Percentiles rank a stretch among this genome's conserved stretches.
Evolutionary conservation across 2,797 vertebrate species (phyloP).

Genomic region (Scomberomorus guttatus): DNA sequence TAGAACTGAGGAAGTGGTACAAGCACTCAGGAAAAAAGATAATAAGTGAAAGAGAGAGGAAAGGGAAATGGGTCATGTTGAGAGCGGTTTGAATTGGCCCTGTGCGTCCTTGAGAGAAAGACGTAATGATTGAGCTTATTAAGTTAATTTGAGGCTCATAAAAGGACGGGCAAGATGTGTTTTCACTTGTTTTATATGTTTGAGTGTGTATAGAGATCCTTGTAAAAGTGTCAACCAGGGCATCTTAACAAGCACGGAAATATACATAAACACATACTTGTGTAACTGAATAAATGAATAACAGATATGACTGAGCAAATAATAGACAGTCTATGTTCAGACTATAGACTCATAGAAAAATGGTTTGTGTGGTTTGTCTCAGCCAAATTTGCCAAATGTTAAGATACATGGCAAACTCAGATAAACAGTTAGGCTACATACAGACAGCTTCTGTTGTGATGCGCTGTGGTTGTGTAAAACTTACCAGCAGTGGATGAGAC

Average conservation of each 20-base stretch:
- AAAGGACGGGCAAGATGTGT: not conserved
- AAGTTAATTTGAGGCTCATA: not conserved
- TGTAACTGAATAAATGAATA: not conserved
- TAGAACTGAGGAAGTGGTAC: slow-evolving; percentile 29
- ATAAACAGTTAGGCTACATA: no score
- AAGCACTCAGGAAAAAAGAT: slow-evolving; percentile 11
- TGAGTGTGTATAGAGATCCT: not conserved
- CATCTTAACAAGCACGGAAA: not conserved
- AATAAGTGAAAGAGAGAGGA: slow-evolving; percentile 8
- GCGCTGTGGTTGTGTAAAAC: no score
- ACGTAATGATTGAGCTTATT: not conserved
- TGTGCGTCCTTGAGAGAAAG: not conserved
- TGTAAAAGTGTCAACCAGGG: no score
- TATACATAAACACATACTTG: not conserved
- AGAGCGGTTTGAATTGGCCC: not conserved
- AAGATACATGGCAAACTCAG: no score
- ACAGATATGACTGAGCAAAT: not conserved
- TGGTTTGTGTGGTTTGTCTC: no score
- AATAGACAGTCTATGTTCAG: not conserved
- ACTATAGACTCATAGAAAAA: no score
- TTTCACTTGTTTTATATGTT: not conserved
- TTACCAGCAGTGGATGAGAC: no score
- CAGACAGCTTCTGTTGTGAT: no score
- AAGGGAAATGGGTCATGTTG: slow-evolving; percentile 7
- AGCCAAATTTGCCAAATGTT: no score